Base-by-base conservation (phyloP, 2,797 vertebrate species). In the Odontamblyopus rebecca region DNA sequence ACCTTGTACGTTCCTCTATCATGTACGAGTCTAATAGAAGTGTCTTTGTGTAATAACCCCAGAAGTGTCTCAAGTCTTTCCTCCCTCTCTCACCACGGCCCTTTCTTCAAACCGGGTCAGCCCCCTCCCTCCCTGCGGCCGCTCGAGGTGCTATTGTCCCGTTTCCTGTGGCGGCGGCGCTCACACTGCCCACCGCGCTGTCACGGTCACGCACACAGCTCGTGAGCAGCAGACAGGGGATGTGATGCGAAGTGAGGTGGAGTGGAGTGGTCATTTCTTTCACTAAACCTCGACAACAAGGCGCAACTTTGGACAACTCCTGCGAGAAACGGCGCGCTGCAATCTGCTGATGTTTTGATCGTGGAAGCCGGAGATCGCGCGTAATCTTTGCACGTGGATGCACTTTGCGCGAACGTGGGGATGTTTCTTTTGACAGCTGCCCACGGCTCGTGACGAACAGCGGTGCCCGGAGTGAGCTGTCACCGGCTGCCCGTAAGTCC, bases 81-180 rank as follows among this genome's bases (percentile, higher is more conserved):
- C 60, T 70, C 59, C 50, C 72, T 69, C 75, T 68, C 74, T 61
- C 23, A 23, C 65, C 69, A 68, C 78, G 74, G 26, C 23, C 64
- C 73, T 41, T 78, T 23, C 61, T 79, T 78, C 81, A 74, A 53
- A 1, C 53, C 5, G 26, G 26, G 7, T 50, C 65, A 53, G 57
- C 48, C 51, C 69, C 8, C 72, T 48, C 3, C 1, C 38, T 29
- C 32, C 54, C 64, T 1, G 68, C 48, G 74, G 73, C 74, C 78
- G 73, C 76, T 68, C 77, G 85, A 87, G 85, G 83, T 78, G 84
- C 89, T 78, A 91, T 93, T 93, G 91, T 93, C 81, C 82, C 27
- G 85, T 74, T 93, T 93, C 90, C 91, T 91, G 86, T 86, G 44
- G 44, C 51, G 74, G 61, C 70, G 70, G 68, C 30, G 78, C 79